Conservation (phyloP, 2,797 vertebrate genomes). For the Kryptolebias ocellatus region DNA sequence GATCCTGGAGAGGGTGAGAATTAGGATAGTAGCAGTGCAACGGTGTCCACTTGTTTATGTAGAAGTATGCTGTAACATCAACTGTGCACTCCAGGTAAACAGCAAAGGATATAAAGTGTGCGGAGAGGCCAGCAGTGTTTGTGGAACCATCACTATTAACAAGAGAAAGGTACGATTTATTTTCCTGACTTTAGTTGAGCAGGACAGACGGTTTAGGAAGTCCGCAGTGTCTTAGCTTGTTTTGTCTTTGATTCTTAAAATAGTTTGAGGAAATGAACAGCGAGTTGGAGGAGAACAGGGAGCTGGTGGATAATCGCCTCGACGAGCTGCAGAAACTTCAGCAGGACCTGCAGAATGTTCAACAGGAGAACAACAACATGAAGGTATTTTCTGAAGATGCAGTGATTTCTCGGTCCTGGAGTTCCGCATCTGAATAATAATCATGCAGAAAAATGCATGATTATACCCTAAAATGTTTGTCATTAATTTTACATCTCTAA, state of each 20-base stretch:
- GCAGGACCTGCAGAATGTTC: conserved; percentile 92
- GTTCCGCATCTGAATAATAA: neutral
- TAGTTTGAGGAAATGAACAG: conserved; percentile 98
- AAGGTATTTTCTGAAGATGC: conserved; percentile 74
- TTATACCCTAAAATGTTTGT: too few species aligned
- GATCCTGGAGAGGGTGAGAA: conserved; percentile 89
- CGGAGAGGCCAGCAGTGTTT: conserved; percentile 95
- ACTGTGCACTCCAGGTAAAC: conserved; percentile 85
- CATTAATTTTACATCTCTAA: too few species aligned
- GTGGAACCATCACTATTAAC: conserved; percentile 96
- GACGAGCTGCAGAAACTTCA: conserved; percentile 92
- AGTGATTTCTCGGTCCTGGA: neutral
- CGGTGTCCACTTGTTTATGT: neutral
- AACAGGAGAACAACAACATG: conserved; percentile 90
- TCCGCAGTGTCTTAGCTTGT: neutral
- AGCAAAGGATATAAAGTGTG: conserved; percentile 98
- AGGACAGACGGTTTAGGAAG: neutral
- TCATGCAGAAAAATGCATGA: too few species aligned
- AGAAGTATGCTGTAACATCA: neutral
- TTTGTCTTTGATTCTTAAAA: neutral
- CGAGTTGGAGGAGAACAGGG: conserved; percentile 95
- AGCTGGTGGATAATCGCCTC: conserved; percentile 92
- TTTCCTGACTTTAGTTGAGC: neutral
- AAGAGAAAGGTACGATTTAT: conserved; percentile 88
- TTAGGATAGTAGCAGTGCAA: neutral